Conservation (phyloP, 2,888 invertebrate genomes). For the Cheilosia vulpina region DNA sequence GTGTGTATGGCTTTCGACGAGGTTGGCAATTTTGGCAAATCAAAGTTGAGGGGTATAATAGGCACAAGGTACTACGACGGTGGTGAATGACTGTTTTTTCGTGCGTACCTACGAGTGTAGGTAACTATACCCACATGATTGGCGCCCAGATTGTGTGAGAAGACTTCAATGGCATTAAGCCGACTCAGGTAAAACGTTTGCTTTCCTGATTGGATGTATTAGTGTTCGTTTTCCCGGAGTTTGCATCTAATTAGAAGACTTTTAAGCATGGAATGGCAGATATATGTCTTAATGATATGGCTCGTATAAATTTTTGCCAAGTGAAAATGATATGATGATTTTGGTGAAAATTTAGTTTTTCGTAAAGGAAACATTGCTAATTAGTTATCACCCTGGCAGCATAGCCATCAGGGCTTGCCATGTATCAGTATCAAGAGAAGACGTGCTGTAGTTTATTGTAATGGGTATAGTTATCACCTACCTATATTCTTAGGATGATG, state of each 20-base stretch:
- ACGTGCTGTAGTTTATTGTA: no score
- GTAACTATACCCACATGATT: constrained; percentile 5
- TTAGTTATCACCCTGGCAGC: no score
- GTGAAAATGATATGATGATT: no score
- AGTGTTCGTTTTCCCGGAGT: constrained; percentile 27
- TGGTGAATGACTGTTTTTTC: constrained; percentile 38
- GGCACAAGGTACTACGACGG: not conserved
- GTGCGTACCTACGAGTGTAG: constrained; percentile 6
- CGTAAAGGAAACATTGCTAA: no score
- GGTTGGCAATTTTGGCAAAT: constrained; percentile 43
- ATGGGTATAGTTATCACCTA: no score
- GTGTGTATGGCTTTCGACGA: constrained; percentile 41
- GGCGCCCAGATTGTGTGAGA: constrained; percentile 25
- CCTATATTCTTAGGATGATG: no score
- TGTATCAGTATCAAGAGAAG: no score
- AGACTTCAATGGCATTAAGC: constrained; percentile 37
- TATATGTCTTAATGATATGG: no score
- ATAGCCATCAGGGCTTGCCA: no score
- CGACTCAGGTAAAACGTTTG: constrained; percentile 35
- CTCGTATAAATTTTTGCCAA: no score
- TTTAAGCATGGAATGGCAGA: constrained; percentile 10
- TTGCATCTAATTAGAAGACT: constrained; percentile 57
- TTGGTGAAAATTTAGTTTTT: no score
- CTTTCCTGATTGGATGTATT: constrained; percentile 47
- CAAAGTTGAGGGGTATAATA: not conserved